Evolutionary conservation across 2,113 vertebrate species (phyloP), one percentile per base, ranked within the genome.

Genomic region (Antigone vipio): DNA sequence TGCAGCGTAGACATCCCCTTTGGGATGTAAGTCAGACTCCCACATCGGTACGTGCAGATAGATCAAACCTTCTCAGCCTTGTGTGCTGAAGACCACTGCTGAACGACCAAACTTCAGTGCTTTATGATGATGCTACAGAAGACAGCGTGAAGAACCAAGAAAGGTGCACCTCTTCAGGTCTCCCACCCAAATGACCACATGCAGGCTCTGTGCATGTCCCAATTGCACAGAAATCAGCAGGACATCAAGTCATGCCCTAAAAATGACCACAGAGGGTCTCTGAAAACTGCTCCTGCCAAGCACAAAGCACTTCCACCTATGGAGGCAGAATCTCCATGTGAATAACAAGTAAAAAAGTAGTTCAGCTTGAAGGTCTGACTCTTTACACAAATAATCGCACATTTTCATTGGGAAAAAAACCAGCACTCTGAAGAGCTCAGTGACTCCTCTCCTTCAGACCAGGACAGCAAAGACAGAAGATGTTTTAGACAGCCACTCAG

Each of bases 1-100:
- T 35, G 45, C 35, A 86, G 79, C 0, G 0, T 1, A 16, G 29
- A 15, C 42, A 75, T 6, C 8, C 35, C 42, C 44, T 68, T 10
- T 21, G 68, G 42, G 47, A 64, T 10, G 16, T 15, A 9, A 50
- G 30, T n/a, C 47, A 40, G 44, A 45, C 10, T 44, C 26, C 17
- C 34, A 62, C 26, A 26, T 9, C 4, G 0, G 1, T 59, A 14
- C 1, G 0, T 7, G n/a, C 42, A 62, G 56, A 44, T 32, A 45
- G n/a, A 78, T 20, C 58, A 45, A 71, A 85, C 52, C 66, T 67
- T 14, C 44, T 30, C 62, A 93, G 82, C 34, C 22, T 68, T 17
- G 8, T 47, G 14, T 18, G 52, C 60, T 49, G 14, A 64, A 83
- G 53, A 47, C 16, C 9, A 44, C 27, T 2, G 1, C 2, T 14